phyloP scores from a whole-genome alignment of 2,113 vertebrate genomes.

The Rhineura floridana region DNA sequence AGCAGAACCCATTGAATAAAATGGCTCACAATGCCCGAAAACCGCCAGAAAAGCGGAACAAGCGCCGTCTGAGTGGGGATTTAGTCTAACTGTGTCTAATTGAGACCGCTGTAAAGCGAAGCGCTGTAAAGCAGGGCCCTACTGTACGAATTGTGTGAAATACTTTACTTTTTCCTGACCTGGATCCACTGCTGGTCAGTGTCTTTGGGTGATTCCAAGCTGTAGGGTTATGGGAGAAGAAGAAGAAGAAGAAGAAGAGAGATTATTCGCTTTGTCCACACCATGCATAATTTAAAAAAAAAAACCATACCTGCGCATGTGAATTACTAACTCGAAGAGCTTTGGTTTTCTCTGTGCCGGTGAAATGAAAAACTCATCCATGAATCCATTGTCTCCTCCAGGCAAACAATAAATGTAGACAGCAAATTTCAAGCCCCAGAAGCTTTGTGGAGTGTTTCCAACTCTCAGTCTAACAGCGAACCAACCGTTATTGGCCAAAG shows the following conservation, averaged over 20 bases:
- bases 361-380: fast-evolving
- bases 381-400: neutral
- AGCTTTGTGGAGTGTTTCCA: neutral
- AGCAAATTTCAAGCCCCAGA: neutral
- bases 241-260: neutral
- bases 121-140: too few relatives aligned
- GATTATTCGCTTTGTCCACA: neutral
- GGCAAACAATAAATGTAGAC: neutral
- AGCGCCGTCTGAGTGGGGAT: too few relatives aligned
- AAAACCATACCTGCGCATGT: neutral
- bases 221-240: neutral
- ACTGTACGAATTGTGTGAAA: neutral
- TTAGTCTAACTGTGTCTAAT: too few relatives aligned
- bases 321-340: neutral
- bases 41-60: too few relatives aligned
- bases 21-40: too few relatives aligned
- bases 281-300: neutral
- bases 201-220: neutral
- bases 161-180: neutral
- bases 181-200: neutral
- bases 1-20: too few relatives aligned
- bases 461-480: neutral
- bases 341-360: neutral
- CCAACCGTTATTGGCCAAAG: constrained; percentile 34
- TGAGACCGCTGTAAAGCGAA: too few relatives aligned